Percentiles rank a stretch among this genome's conserved stretches.
phyloP scores from a whole-genome alignment of 2,113 vertebrate species.

The Cinclus mexicanus region DNA sequence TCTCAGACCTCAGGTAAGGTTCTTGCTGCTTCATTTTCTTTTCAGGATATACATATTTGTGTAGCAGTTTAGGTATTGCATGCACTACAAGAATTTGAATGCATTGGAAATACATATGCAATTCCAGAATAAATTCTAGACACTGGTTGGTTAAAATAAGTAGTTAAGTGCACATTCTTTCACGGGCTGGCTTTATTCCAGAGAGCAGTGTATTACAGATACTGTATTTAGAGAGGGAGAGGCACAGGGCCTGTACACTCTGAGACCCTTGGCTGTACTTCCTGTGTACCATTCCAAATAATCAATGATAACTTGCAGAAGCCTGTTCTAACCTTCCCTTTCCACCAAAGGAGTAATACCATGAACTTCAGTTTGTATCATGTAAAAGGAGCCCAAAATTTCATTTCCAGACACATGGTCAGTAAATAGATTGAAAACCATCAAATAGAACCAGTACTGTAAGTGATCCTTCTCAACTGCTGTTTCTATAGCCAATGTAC shows the following conservation, averaged over 20 bases:
- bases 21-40: neutral
- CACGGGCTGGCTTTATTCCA: neutral
- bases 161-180: neutral
- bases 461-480: neutral
- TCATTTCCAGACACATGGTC: neutral
- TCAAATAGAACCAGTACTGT: neutral
- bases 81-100: neutral
- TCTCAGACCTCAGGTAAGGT: slow-evolving; percentile 84
- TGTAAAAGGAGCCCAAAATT: neutral
- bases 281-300: neutral
- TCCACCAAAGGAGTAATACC: neutral
- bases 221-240: neutral
- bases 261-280: neutral
- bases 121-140: neutral
- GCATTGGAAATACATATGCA: neutral
- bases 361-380: neutral
- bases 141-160: neutral
- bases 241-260: neutral
- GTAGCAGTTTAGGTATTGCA: neutral
- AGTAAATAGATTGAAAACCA: neutral
- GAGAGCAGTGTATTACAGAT: neutral
- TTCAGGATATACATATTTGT: neutral
- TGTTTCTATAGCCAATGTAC: neutral
- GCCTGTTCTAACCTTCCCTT: neutral
- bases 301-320: neutral